A percentile compares a stretch with the other conserved stretches of the same genome.
Conservation (phyloP, 2,797 vertebrate genomes). For the Labeo calbasu region DNA sequence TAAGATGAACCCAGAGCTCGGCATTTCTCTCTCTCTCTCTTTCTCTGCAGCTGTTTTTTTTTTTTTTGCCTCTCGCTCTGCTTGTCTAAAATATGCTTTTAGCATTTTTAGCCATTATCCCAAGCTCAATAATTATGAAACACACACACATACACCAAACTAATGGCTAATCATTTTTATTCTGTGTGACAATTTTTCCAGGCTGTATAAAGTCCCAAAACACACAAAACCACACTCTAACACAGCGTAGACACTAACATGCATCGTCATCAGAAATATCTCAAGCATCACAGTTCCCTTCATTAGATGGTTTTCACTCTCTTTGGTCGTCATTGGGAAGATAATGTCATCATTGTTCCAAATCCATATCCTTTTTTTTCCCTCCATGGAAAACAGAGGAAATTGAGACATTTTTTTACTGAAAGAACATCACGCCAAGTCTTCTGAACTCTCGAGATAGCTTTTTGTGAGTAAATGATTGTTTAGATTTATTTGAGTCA, state of each 20-base stretch:
- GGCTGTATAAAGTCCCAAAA: background rate
- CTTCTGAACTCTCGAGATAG: background rate
- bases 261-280: constrained; percentile 9
- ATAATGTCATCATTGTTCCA: background rate
- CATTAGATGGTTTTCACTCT: background rate
- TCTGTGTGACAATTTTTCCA: constrained; percentile 14
- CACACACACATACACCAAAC: background rate
- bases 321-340: background rate
- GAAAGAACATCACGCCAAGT: background rate
- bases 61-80: background rate
- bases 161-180: constrained; percentile 7
- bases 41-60: background rate
- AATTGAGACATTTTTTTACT: background rate
- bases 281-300: background rate
- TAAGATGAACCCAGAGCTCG: constrained; percentile 16
- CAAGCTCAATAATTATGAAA: constrained; percentile 20
- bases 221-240: background rate
- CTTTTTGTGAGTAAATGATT: background rate
- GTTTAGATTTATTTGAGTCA: background rate
- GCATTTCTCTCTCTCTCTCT: background rate
- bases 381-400: background rate
- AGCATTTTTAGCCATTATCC: constrained; percentile 27
- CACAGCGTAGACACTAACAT: background rate
- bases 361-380: background rate
- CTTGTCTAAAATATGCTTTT: constrained; percentile 42